A percentile compares a stretch with the other conserved stretches of the same genome.
phyloP scores from a whole-genome alignment of 2,888 invertebrate species.

The Ptilodon capucinus region DNA sequence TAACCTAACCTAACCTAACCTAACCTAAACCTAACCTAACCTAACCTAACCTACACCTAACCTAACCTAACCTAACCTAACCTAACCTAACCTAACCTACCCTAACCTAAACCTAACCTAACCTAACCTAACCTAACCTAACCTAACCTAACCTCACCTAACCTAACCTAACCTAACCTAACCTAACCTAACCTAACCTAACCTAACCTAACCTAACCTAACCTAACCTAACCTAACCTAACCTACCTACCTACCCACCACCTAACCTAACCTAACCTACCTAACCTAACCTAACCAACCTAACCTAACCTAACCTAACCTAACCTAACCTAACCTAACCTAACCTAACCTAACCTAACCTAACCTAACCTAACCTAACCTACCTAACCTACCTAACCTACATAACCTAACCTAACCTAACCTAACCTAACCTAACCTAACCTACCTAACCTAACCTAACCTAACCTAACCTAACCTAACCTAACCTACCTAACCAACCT shows the following conservation, averaged over 20 bases:
- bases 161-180: slow-evolving; percentile 16
- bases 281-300: slow-evolving; percentile 9
- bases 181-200: slow-evolving; percentile 21
- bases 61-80: slow-evolving; percentile 12
- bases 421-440: slow-evolving; percentile 33
- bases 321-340: slow-evolving; percentile 8
- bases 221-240: slow-evolving; percentile 20
- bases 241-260: too few species aligned
- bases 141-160: slow-evolving; percentile 15
- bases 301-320: slow-evolving; percentile 16
- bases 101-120: slow-evolving; percentile 12
- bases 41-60: slow-evolving; percentile 8
- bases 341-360: slow-evolving; percentile 23
- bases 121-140: slow-evolving; percentile 7
- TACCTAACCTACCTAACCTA: slow-evolving; percentile 31
- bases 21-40: slow-evolving; percentile 1
- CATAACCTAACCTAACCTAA: slow-evolving; percentile 31
- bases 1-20: background rate
- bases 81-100: slow-evolving; percentile 10
- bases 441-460: slow-evolving; percentile 33
- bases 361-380: slow-evolving; percentile 31
- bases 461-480: slow-evolving; percentile 35
- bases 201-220: slow-evolving; percentile 24
- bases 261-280: slow-evolving; percentile 13
- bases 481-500: slow-evolving; percentile 32